These are phyloP conservation scores for Spea bombifrons DNA, from an alignment of 2,113 vertebrate species.

Conservation along the genomic window DNA sequence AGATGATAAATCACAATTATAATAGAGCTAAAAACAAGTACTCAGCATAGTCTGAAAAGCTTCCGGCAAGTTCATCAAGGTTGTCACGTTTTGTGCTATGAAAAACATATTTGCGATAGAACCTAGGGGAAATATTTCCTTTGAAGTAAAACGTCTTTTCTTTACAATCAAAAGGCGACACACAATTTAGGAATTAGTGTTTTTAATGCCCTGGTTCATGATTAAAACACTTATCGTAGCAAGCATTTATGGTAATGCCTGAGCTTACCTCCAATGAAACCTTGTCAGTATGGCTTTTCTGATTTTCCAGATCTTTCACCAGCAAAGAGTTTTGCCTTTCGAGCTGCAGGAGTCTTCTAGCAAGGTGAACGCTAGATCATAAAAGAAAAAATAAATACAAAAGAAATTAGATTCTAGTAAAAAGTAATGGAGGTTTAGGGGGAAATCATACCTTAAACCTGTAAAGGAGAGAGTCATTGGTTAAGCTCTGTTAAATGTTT, in stretches of 20 bases:
- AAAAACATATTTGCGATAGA: slow-evolving; percentile 1
- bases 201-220: slow-evolving; percentile 2
- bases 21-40: not conserved
- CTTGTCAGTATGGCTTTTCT: slow-evolving; percentile 72
- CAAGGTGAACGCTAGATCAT: slow-evolving; percentile 87
- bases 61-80: slow-evolving; percentile 20
- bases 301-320: slow-evolving; percentile 83
- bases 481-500: too few relatives aligned
- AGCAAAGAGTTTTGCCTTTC: slow-evolving; percentile 89
- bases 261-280: slow-evolving; percentile 85
- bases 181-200: not conserved
- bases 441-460: too few relatives aligned
- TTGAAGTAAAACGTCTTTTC: slow-evolving; percentile 18
- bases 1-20: slow-evolving; percentile 5
- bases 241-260: not conserved
- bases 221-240: not conserved
- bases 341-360: slow-evolving; percentile 89
- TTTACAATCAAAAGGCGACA: slow-evolving; percentile 6
- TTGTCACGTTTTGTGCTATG: not conserved
- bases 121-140: slow-evolving; percentile 24
- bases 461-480: too few relatives aligned
- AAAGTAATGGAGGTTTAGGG: too few relatives aligned
- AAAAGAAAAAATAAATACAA: slow-evolving; percentile 44
- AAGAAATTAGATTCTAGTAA: not conserved
- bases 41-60: not conserved